Evolutionary conservation across 2,888 invertebrate genomes (phyloP), one percentile per base, ranked within the genome.

Genomic region (Hyposoter dolosus): DNA sequence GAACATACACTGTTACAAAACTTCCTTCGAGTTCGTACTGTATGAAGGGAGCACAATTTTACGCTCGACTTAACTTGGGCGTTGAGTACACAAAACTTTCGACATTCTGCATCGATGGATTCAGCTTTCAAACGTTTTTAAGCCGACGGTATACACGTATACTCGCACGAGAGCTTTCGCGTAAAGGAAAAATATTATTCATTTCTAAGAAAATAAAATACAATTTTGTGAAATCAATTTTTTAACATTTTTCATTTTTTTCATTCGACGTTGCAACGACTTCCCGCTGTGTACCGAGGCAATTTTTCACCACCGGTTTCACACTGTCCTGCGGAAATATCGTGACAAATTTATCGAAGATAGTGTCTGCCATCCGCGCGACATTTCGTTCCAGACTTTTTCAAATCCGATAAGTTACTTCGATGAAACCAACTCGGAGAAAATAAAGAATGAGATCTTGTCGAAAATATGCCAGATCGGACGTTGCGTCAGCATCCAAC

Each of bases 31-130:
- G 68, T 83, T 69, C 74, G 56, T 65, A 63, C 60, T 69, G 74
- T 79, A 77, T 71, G 82, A 82, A 86, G 45, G 77, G 86, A 86
- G 78, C 50, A 75, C 82, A 86, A 86, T 86, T 86, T 86, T 82
- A 82, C 84, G 82, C 84, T 84, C 82, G 56, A 84, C 84, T 84
- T 82, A 66, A 83, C 82, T 82, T 78, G 35, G 53, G 69, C 75
- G 43, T 75, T 78, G 75, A 60, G 78, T 66, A 84, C 43, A 78
- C 78, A 56, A 81, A 86, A 86, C 75, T 86, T 86, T 84, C 19
- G 43, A 76, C 75, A 82, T 82, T 82, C 75, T 56, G 78, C 68
- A 69, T 82, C 84, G 78, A 86, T 75, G 86, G 76, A 76, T 80
- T 76, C 71, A 66, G 72, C 32, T 81, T 72, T 68, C n/a, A 81